Percentiles rank a stretch among this genome's conserved stretches.
phyloP scores from a whole-genome alignment of 1,140 invertebrate genomes.

The Penaeus indicus region DNA sequence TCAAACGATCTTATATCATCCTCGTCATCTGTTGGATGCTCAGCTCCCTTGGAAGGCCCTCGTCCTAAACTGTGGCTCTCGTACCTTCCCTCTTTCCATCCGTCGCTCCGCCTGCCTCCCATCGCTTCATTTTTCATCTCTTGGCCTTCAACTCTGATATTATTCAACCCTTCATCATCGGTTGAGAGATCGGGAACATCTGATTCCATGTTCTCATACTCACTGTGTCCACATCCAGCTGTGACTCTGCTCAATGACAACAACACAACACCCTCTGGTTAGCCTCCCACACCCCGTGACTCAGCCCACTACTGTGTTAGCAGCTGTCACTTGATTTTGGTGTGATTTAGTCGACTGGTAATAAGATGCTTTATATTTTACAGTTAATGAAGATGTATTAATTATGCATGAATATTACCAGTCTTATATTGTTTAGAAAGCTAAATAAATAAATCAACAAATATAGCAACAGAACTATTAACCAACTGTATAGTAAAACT shows the following conservation, averaged over 20 bases:
- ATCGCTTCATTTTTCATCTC: neutral
- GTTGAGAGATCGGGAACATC: constrained; percentile 50
- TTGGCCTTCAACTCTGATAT: neutral
- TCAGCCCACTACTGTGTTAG: too few relatives aligned
- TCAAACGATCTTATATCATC: constrained; percentile 71
- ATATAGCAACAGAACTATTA: too few relatives aligned
- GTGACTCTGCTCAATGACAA: constrained; percentile 38
- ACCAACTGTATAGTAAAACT: too few relatives aligned
- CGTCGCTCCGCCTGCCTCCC: neutral
- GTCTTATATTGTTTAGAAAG: too few relatives aligned
- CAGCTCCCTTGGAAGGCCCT: constrained; percentile 18
- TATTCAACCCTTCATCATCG: constrained; percentile 46
- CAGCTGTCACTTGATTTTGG: too few relatives aligned
- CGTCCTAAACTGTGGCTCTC: constrained; percentile 1
- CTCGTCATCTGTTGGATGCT: constrained; percentile 62
- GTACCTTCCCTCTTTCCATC: constrained; percentile 14
- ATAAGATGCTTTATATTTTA: too few relatives aligned
- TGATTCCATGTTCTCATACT: constrained; percentile 59
- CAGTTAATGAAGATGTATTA: too few relatives aligned
- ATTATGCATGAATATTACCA: too few relatives aligned
- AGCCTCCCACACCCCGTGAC: constrained; percentile 5
- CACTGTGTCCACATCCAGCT: constrained; percentile 53
- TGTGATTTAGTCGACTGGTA: too few relatives aligned
- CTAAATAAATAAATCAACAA: too few relatives aligned
- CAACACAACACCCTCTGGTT: constrained; percentile 15